Base-by-base conservation (phyloP, 2,888 invertebrate species). In the Scaptomyza polygonia region DNA sequence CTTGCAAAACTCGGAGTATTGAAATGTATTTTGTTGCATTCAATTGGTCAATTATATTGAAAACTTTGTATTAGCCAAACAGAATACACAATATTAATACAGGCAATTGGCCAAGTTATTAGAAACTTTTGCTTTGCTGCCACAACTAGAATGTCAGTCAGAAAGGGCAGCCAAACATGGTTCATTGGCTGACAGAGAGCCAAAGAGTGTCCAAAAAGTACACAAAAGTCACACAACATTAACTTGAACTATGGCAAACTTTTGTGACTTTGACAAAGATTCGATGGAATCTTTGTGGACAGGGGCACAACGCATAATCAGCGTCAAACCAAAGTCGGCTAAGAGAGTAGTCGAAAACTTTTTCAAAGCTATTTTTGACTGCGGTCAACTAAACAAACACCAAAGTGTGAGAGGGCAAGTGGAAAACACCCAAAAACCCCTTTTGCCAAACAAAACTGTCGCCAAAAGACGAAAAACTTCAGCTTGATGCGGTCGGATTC, bases 191-290 rank as follows among this genome's bases (percentile, higher is more conserved):
- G 68, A 43, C 53, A 68, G 63, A 34, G 34, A 3, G 8, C 36
- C 14, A 25, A 25, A 36, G 34, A 48, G 32, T 51, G 51, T 6
- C 30, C 39, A 36, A 81, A 16, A 71, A 64, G 76, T 73, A 71
- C 73, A 82, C 79, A 82, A 84, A 83, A 86, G 84, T 84, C 86
- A 88, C 88, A 86, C 84, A 83, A 86, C 88, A 88, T 84, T 88
- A 88, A 86, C 84, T 84, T 88, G 86, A 86, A 84, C 84, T 88
- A 82, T 82, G 86, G 65, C 71, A 69, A 88, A 88, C 81, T 86
- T 84, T 39, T 48, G 73, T 72, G 88, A 82, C 82, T 78, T 83
- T 86, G 80, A 79, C 74, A 68, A 83, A 79, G 79, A 79, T 70
- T 68, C 68, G 55, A 39, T 63, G 51, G 68, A 76, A 82, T 79